Evolutionary conservation across 2,113 vertebrate genomes (phyloP).

Genomic region (Oncorhynchus mykiss): DNA sequence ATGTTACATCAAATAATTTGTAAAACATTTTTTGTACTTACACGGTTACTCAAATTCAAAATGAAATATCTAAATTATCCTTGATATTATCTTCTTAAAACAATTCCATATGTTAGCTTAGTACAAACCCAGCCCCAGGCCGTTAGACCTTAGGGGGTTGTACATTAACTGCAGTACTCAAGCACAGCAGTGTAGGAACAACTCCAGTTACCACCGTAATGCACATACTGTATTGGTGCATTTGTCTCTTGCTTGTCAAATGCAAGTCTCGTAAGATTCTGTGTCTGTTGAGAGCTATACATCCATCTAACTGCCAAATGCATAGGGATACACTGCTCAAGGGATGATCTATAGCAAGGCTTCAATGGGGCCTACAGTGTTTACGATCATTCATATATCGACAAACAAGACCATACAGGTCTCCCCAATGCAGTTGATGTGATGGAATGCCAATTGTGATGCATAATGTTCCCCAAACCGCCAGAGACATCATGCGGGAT

Average conservation of each 20-base stretch:
- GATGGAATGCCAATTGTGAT: background rate
- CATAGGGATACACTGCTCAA: too few relatives aligned
- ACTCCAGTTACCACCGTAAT: background rate
- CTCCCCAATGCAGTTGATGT: background rate
- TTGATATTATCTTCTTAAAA: too few relatives aligned
- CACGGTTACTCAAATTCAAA: too few relatives aligned
- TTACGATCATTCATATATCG: background rate
- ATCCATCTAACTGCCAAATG: background rate
- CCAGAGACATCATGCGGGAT: background rate
- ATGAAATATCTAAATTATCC: too few relatives aligned
- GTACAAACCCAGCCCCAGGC: too few relatives aligned
- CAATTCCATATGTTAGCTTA: too few relatives aligned
- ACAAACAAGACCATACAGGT: background rate
- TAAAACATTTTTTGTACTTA: too few relatives aligned
- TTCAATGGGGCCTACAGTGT: background rate
- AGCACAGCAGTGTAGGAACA: background rate
- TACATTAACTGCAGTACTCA: conserved; percentile 19
- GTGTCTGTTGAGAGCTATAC: background rate
- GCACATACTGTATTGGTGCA: background rate
- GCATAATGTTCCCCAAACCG: background rate
- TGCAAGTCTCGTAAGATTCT: background rate
- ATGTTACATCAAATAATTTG: too few relatives aligned
- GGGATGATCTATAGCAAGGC: background rate
- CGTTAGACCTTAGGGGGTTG: background rate
- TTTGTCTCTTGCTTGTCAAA: background rate